Base-by-base conservation (phyloP, 1,140 invertebrate genomes). In the Acromyrmex charruanus region DNA sequence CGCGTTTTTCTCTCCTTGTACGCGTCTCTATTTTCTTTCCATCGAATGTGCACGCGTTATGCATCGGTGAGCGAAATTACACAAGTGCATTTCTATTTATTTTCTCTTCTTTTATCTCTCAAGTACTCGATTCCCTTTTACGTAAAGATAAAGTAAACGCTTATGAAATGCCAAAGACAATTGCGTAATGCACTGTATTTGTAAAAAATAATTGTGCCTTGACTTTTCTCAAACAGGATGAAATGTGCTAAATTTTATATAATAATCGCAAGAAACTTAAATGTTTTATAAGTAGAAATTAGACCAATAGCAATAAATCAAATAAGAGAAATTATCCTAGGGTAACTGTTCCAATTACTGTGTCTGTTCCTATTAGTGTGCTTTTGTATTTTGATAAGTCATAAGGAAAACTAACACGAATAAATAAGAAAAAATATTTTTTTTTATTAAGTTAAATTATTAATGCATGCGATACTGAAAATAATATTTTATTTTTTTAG, bases 21-120 rank as follows among this genome's bases (percentile, higher is more conserved):
- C 61, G 58, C 77, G 80, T 84, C 75, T 74, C 80, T 87, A 69
- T 69, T 87, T 75, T 74, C 79, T 18, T 85, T 65, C 63, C 9
- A 35, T 65, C 55, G 55, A 0, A 74, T 69, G 55, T 61, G 80
- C 28, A 16, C 66, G 25, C 80, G 55, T 74, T 81, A 58, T 71
- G 63, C 77, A 81, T 84, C 44, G 55, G 7, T 25, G 55, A 84
- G 35, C 55, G 39, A 82, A 82, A 61, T 84, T 61, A 51, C 44
- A 51, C 53, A 61, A 31, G 35, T 68, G 16, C 53, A 31, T 72
- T 16, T 82, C 10, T 49, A 18, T 49, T 7, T 35, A 35, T 35
- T 31, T 16, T 72, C 12, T 4, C 53, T 39, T 10, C 55, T 10
- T 72, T 14, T 49, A 28, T 49, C n/a, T 44, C n/a, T 14, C 10